phyloP scores from a whole-genome alignment of 2,888 invertebrate species.

The Crematogaster levior region DNA sequence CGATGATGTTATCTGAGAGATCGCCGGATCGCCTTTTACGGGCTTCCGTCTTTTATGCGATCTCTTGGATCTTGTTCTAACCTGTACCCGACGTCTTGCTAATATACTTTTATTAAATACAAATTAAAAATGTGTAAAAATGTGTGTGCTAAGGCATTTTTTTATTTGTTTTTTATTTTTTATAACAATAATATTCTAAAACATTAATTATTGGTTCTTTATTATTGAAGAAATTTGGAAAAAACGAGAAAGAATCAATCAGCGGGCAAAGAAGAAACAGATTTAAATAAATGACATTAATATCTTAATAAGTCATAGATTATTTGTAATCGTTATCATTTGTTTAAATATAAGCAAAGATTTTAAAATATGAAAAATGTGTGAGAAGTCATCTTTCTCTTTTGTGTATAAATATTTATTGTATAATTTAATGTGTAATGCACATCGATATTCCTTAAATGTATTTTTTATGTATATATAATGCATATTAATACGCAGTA shows the following conservation, averaged over 20 bases:
- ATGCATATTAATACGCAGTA: neutral
- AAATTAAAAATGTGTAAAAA: neutral
- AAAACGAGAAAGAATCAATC: neutral
- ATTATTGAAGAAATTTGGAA: neutral
- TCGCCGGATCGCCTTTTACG: slow-evolving; percentile 53
- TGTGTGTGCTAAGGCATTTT: too few species aligned
- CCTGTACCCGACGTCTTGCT: neutral
- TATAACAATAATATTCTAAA: neutral
- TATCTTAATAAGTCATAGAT: neutral
- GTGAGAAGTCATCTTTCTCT: neutral
- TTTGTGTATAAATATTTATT: neutral
- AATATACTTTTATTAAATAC: neutral
- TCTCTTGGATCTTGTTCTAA: slow-evolving; percentile 28
- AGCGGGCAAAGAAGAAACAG: neutral
- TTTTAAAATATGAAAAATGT: neutral
- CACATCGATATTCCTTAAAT: neutral
- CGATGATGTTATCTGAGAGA: slow-evolving; percentile 58
- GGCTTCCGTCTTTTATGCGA: slow-evolving; percentile 38
- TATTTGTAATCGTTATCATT: neutral
- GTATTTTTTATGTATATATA: neutral
- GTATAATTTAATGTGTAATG: slow-evolving; percentile 1
- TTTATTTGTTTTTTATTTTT: neutral
- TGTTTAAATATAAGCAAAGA: neutral
- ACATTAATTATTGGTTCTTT: neutral
- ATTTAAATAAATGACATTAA: neutral